Percentiles rank a stretch among this genome's conserved stretches.
These are phyloP conservation scores for Steatornis caripensis DNA, from an alignment of 2,113 vertebrate species.

Conservation along the genomic window DNA sequence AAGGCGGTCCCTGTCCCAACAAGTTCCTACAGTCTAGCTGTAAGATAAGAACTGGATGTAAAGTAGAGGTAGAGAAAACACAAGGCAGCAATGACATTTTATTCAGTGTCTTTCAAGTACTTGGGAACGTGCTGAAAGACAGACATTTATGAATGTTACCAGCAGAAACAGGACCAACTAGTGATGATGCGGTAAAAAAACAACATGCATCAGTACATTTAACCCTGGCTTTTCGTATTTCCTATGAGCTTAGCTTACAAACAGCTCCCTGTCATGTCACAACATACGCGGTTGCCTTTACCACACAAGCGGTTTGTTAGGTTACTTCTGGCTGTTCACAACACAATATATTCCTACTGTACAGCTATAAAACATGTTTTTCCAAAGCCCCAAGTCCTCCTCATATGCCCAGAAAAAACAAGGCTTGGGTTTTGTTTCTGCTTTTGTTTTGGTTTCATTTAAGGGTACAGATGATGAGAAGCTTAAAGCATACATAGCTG, in stretches of 20 bases:
- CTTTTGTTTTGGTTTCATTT: not conserved
- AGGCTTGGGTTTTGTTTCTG: not conserved
- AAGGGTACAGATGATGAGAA: not conserved
- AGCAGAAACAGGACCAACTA: not conserved
- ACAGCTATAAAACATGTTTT: not conserved
- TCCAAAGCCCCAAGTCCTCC: not conserved
- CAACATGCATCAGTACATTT: not conserved
- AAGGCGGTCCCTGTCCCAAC: not conserved
- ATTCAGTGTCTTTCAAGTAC: not conserved
- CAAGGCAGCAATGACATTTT: not conserved
- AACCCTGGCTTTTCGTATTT: not conserved
- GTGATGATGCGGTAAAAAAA: not conserved
- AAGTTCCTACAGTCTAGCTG: not conserved
- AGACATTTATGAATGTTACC: not conserved
- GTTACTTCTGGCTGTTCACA: not conserved
- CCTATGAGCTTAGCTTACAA: not conserved
- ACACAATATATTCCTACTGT: not conserved
- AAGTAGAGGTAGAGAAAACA: not conserved
- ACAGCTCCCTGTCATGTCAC: not conserved
- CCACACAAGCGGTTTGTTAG: not conserved
- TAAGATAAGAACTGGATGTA: not conserved
- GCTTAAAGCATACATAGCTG: not conserved
- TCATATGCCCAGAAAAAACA: not conserved
- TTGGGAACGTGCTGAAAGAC: not conserved
- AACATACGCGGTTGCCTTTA: not conserved